A percentile compares a stretch with the other conserved stretches of the same genome.
Conservation (phyloP, 2,113 vertebrate genomes). For the Zeus faber region DNA sequence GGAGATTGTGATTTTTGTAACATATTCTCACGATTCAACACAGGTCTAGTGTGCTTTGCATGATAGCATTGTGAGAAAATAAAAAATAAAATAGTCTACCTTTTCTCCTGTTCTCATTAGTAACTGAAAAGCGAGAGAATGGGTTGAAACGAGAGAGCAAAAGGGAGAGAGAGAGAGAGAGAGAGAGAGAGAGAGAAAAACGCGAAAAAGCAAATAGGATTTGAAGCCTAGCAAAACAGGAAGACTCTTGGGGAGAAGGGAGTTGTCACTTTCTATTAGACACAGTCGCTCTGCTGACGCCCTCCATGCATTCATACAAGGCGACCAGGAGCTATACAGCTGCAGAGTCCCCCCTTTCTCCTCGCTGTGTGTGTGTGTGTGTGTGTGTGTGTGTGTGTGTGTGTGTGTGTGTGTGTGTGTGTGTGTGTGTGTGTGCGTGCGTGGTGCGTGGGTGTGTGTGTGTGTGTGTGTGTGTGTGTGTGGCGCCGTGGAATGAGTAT, state of each 20-base stretch:
- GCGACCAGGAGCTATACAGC: constrained; percentile 7
- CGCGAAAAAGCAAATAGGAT: constrained; percentile 37
- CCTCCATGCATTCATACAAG: constrained; percentile 15
- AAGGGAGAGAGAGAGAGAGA: background rate
- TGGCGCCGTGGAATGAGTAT: too few relatives aligned
- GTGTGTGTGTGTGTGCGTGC: background rate
- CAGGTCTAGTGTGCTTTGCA: background rate
- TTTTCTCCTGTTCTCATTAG: background rate
- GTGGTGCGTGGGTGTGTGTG: too few relatives aligned
- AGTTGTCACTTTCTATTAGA: constrained; percentile 58
- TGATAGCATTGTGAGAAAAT: background rate
- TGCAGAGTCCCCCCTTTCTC: constrained; percentile 4
- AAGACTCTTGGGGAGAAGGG: constrained; percentile 38
- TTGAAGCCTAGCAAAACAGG: constrained; percentile 51
- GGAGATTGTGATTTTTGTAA: too few relatives aligned
- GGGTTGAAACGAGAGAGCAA: constrained; percentile 4
- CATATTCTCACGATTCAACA: too few relatives aligned
- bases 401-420: background rate
- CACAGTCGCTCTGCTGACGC: constrained; percentile 21
- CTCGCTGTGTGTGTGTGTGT: background rate
- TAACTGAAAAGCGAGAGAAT: constrained; percentile 6
- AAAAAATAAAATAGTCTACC: background rate
- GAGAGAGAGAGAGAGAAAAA: background rate
- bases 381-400: background rate
- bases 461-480: too few relatives aligned